Evolutionary conservation across 2,113 vertebrate species (phyloP).

Genomic region (Rousettus leschenaultii): DNA sequence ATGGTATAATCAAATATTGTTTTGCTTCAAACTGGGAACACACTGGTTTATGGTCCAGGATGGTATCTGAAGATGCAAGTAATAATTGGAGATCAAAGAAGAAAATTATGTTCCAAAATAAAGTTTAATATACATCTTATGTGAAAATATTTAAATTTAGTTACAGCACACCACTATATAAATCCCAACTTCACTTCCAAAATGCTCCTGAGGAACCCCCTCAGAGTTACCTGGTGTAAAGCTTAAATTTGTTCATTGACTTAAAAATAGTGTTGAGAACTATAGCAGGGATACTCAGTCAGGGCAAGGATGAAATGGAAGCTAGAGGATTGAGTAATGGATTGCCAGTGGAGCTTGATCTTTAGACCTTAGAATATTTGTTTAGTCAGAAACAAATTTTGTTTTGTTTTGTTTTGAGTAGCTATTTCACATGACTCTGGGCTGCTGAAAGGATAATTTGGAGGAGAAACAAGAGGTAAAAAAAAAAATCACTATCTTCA

Average conservation of each 20-base stretch:
- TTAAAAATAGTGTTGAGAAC: neutral
- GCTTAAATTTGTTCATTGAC: neutral
- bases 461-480: neutral
- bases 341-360: neutral
- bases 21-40: neutral
- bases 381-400: neutral
- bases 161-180: neutral
- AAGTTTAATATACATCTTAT: neutral
- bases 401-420: neutral
- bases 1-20: neutral
- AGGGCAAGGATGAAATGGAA: neutral
- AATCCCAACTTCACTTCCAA: neutral
- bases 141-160: neutral
- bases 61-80: neutral
- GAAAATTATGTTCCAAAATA: neutral
- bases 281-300: neutral
- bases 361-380: neutral
- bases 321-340: neutral
- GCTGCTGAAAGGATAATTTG: neutral
- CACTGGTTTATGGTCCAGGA: neutral
- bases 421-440: neutral
- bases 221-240: neutral
- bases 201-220: neutral
- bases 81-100: neutral
- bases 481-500: neutral